Evolutionary conservation across 2,797 vertebrate species (phyloP), one percentile per base, ranked within the genome.

Genomic region (Botia kubotai): DNA sequence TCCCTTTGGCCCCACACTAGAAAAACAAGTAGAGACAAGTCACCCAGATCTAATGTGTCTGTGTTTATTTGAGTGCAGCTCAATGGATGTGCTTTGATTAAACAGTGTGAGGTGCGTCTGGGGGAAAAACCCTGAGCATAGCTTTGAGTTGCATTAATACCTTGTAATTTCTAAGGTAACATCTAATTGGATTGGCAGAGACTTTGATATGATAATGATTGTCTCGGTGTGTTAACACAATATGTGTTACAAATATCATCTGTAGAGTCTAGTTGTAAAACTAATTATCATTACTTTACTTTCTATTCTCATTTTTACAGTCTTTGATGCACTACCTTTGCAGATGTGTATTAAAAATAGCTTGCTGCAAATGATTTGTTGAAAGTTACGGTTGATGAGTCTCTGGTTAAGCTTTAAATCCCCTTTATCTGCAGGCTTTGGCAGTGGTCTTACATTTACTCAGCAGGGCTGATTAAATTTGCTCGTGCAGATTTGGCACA

Each of bases 341-440:
- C 48, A 46, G 29, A 19, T 46, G 10, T 39, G 21, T 55, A 43
- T 77, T 60, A 21, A 53, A 21, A 65, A 39, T 75, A 43, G 12
- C 67, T 82, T 77, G 81, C 77, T 77, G 79, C 77, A 88, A 83
- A 86, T 90, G 79, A 87, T 88, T 86, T 81, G 55, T 86, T 88
- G 8, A 58, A 75, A 82, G 68, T 21, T 68, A 84, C 75, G 21
- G 62, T 23, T 21, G 66, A 81, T 86, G 79, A 82, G 81, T 85
- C 79, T 74, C 55, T 82, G 75, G 21, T 68, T 86, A 86, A 92
- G 84, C 88, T 76, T 57, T 87, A 87, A 92, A 93, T 90, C 89
- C 87, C 21, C 73, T 75, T 69, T 6, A 75, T 79, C 71, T 48
- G 21, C 80, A 71, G 3, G 62, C 77, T 78, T 80, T 84, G 74